These are phyloP conservation scores for Dioctria rufipes DNA, from an alignment of 2,888 invertebrate species.

Conservation along the genomic window DNA sequence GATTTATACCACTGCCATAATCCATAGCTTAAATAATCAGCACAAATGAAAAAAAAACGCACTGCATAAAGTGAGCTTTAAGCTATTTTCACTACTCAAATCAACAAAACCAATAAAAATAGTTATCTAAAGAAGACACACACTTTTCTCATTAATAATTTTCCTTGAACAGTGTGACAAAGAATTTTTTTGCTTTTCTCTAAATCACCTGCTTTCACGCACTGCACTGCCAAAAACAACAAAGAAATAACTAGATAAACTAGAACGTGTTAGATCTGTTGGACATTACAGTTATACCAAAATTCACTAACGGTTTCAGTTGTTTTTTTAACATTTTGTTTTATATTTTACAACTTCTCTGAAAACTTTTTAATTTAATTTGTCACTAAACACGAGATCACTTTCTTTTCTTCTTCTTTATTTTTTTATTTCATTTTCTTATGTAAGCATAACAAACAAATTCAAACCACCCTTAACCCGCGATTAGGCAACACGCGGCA, in stretches of 20 bases:
- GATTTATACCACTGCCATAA: no score
- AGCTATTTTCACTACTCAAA: not conserved
- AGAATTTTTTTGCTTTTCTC: conserved; percentile 16
- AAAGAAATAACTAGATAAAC: not conserved
- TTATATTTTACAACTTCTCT: not conserved
- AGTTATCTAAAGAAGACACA: conserved; percentile 26
- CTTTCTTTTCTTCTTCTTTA: conserved; percentile 23
- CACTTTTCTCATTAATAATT: conserved; percentile 59
- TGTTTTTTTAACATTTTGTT: conserved; percentile 18
- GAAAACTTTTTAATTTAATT: conserved; percentile 9
- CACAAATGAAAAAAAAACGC: no score
- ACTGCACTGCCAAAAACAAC: not conserved
- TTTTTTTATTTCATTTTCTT: no score
- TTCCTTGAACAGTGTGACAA: conserved; percentile 13
- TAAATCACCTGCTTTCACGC: conserved; percentile 1
- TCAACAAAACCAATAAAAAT: not conserved
- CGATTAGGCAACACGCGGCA: conserved; percentile 10
- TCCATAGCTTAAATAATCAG: no score
- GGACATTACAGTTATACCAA: not conserved
- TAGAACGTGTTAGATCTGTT: conserved; percentile 23
- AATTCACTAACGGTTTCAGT: not conserved
- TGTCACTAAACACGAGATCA: conserved; percentile 26
- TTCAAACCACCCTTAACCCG: conserved; percentile 15
- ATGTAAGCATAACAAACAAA: conserved; percentile 8
- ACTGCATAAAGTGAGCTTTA: conserved; percentile 27